Percentiles rank a stretch among this genome's conserved stretches.
Conservation (phyloP, 2,113 vertebrate genomes). For the Cyanoderma ruficeps region DNA sequence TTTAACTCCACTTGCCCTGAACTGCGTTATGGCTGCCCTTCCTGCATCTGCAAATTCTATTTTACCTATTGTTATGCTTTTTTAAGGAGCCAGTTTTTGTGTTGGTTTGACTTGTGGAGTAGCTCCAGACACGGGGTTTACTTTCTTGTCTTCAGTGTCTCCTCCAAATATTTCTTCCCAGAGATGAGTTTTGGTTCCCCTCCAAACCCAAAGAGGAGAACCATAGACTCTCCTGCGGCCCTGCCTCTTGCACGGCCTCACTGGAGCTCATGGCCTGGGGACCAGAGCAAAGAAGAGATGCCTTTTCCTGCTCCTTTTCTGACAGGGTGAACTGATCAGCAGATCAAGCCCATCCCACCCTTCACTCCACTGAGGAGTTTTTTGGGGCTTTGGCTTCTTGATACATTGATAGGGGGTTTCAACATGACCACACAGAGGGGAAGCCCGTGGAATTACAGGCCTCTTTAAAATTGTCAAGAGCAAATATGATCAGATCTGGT, state of each 20-base stretch:
- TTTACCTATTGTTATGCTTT: neutral
- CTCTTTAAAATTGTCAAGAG: slow-evolving; percentile 40
- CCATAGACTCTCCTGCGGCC: neutral
- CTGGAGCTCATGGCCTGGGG: neutral
- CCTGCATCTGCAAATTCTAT: neutral
- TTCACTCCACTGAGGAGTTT: neutral
- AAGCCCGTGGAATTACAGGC: neutral
- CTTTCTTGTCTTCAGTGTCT: neutral
- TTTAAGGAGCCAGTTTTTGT: neutral
- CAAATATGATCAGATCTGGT: slow-evolving; percentile 55
- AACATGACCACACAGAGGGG: neutral
- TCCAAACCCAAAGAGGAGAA: neutral
- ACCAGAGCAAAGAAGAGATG: neutral
- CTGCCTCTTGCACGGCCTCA: neutral
- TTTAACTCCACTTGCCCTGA: neutral
- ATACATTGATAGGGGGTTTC: neutral
- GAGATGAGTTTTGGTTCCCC: neutral
- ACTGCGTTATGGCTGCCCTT: neutral
- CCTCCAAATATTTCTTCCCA: neutral
- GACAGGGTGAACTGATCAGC: neutral
- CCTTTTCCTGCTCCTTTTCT: neutral
- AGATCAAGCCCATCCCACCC: neutral
- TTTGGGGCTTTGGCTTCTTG: neutral
- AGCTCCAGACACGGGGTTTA: neutral
- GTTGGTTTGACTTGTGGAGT: neutral